These are phyloP conservation scores for Strix occidentalis DNA, from an alignment of 2,797 vertebrate genomes.

Conservation along the genomic window DNA sequence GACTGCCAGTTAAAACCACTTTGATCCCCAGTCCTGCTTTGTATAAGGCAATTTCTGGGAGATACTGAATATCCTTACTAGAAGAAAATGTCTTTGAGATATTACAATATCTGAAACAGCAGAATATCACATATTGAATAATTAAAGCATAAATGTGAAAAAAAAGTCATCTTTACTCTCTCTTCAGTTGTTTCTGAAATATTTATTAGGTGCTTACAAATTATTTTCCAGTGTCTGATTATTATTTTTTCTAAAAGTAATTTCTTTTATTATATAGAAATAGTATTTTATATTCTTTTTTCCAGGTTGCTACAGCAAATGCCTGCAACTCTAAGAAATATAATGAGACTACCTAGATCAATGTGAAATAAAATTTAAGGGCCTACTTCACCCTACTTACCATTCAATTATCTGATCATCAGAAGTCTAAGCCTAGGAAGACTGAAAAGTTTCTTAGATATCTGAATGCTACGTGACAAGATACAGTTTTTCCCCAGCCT, in stretches of 20 bases:
- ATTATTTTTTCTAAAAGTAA: not conserved
- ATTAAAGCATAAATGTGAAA: not conserved
- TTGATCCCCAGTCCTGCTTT: not conserved
- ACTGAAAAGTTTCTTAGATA: not conserved
- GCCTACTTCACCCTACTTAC: not conserved
- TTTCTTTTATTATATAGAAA: not conserved
- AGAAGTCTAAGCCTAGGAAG: not conserved
- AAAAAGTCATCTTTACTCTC: not conserved
- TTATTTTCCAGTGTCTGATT: not conserved
- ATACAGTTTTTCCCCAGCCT: not conserved
- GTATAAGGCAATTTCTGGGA: not conserved
- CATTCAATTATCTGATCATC: not conserved
- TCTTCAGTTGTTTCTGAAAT: not conserved
- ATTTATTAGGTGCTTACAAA: not conserved
- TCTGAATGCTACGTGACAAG: not conserved
- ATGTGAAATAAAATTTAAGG: not conserved
- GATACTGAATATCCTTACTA: not conserved
- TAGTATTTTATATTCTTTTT: not conserved
- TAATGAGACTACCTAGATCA: not conserved
- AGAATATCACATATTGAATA: not conserved
- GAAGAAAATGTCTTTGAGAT: not conserved
- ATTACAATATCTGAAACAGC: not conserved
- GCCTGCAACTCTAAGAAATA: not conserved
- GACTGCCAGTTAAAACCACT: not conserved
- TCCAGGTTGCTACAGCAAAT: not conserved